A percentile compares a stretch with the other conserved stretches of the same genome.
phyloP scores from a whole-genome alignment of 2,797 vertebrate species.

The Lagodon rhomboides region DNA sequence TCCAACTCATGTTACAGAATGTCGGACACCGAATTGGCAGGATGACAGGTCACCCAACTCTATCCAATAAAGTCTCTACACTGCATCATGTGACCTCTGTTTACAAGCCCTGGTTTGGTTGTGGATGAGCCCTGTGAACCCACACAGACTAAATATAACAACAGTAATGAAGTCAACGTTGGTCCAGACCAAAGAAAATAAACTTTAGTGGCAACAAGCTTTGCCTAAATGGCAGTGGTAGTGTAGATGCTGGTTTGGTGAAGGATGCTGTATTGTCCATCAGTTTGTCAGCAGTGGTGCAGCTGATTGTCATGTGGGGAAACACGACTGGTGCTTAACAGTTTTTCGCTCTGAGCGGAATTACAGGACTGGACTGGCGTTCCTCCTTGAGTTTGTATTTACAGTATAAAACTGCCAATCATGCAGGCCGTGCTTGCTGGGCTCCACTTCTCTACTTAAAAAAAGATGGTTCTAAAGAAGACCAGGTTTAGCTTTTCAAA shows the following conservation, averaged over 20 bases:
- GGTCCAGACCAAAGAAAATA: slow-evolving; percentile 33
- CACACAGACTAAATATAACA: slow-evolving; percentile 25
- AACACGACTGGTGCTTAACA: slow-evolving; percentile 1
- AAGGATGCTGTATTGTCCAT: slow-evolving; percentile 9
- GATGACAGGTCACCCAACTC: neutral
- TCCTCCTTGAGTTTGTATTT: slow-evolving; percentile 8
- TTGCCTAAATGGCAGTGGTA: slow-evolving; percentile 13
- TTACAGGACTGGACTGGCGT: neutral
- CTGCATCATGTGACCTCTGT: slow-evolving; percentile 15
- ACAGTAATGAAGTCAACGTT: slow-evolving; percentile 19
- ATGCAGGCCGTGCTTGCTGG: neutral
- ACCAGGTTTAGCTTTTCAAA: neutral
- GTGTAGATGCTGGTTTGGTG: slow-evolving; percentile 27
- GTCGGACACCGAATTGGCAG: neutral
- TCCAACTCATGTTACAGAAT: neutral
- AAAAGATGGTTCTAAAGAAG: neutral
- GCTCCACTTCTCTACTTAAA: neutral
- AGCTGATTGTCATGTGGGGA: slow-evolving; percentile 17
- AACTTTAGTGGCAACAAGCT: slow-evolving; percentile 8
- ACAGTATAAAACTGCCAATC: neutral
- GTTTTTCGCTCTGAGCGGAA: neutral
- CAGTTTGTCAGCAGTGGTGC: slow-evolving; percentile 11
- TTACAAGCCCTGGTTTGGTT: slow-evolving; percentile 19
- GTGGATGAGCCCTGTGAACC: slow-evolving; percentile 7
- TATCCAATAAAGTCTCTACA: neutral